Conservation (phyloP, 2,888 invertebrate genomes). For the Exocentrus adspersus region DNA sequence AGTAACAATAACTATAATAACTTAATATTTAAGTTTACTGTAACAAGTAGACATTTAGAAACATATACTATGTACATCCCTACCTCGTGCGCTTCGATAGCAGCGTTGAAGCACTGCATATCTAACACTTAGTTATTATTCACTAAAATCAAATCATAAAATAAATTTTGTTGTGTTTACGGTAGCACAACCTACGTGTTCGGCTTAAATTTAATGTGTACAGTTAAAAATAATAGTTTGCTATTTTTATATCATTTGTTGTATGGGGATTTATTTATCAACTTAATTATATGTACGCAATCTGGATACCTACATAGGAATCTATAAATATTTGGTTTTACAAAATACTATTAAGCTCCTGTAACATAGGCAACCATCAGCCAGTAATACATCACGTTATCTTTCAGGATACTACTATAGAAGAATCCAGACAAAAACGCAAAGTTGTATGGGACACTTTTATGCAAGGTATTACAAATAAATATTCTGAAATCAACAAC, state of each 20-base stretch:
- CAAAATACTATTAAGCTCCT: neutral
- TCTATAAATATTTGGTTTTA: slow-evolving; percentile 1
- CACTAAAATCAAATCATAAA: neutral
- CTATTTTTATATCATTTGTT: slow-evolving; percentile 2
- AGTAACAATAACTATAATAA: neutral
- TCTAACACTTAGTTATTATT: slow-evolving; percentile 16
- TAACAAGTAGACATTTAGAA: neutral
- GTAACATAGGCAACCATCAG: neutral
- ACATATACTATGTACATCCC: neutral
- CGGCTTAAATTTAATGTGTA: slow-evolving; percentile 9
- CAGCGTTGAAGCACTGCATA: slow-evolving; percentile 24
- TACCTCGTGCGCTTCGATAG: slow-evolving; percentile 5
- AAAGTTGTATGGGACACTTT: slow-evolving; percentile 77
- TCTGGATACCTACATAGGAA: too few species aligned
- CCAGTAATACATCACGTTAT: neutral
- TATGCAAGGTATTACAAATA: slow-evolving; percentile 80
- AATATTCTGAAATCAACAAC: slow-evolving; percentile 79
- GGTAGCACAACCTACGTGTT: slow-evolving; percentile 17
- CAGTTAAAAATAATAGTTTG: neutral
- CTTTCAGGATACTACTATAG: slow-evolving; percentile 63
- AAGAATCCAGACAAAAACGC: slow-evolving; percentile 65
- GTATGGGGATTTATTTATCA: neutral
- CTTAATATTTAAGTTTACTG: neutral
- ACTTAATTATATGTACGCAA: neutral
- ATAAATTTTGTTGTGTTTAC: slow-evolving; percentile 12